Conservation (phyloP, 2,797 vertebrate species). For the Lemur catta region DNA sequence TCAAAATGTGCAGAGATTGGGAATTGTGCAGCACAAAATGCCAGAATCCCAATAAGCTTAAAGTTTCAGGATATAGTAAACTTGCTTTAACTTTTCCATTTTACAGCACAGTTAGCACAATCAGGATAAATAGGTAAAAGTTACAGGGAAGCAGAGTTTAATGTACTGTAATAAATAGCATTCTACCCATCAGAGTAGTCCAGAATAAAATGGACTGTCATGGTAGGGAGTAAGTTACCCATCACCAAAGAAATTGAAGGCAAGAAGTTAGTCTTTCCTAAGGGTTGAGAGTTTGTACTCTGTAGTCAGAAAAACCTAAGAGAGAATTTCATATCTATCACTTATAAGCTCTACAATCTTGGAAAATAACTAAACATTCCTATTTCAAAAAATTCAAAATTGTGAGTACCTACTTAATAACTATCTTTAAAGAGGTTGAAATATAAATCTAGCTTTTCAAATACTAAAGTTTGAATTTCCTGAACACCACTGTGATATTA, state of each 20-base stretch:
- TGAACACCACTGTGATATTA: not conserved
- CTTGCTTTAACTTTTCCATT: not conserved
- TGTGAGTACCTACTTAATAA: not conserved
- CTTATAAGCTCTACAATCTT: not conserved
- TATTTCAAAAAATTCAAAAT: not conserved
- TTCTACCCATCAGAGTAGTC: not conserved
- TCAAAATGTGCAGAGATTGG: not conserved
- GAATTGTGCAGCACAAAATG: not conserved
- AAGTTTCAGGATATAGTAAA: not conserved
- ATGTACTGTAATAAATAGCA: not conserved
- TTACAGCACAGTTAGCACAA: not conserved
- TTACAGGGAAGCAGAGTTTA: not conserved
- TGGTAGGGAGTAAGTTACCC: not conserved
- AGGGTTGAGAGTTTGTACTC: not conserved
- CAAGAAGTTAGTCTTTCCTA: not conserved
- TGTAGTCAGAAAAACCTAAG: not conserved
- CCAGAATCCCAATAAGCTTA: not conserved
- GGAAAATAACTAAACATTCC: not conserved
- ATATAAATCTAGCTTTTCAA: not conserved
- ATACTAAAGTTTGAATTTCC: not conserved
- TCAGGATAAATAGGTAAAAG: not conserved
- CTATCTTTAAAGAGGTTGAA: not conserved
- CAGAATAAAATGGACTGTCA: not conserved
- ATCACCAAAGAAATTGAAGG: not conserved
- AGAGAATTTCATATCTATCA: not conserved